phyloP scores from a whole-genome alignment of 2,113 vertebrate species.

The Nothobranchius kuhntae region DNA sequence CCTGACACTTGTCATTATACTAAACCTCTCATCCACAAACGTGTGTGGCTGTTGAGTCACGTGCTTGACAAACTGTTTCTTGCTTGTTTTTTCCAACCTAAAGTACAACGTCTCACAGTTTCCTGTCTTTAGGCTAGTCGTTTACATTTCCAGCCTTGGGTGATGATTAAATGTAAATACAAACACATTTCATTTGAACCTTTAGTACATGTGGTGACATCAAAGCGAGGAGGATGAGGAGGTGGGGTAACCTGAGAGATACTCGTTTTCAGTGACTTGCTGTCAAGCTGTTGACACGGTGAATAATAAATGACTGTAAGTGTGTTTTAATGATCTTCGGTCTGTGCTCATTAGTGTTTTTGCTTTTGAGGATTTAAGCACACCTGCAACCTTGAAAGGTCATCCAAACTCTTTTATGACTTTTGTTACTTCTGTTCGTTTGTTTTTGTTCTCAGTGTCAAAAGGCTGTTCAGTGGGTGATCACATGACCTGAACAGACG shows the following conservation, averaged over 20 bases:
- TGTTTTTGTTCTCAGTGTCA: constrained; percentile 1
- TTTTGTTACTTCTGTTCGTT: neutral
- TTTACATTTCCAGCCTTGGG: accelerated
- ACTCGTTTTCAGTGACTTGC: constrained; percentile 37
- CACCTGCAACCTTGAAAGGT: neutral
- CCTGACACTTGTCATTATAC: neutral
- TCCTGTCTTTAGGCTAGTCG: neutral
- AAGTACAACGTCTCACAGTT: neutral
- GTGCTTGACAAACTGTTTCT: constrained; percentile 8
- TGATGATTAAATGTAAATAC: neutral
- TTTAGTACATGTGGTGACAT: neutral
- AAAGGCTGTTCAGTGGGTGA: constrained; percentile 18
- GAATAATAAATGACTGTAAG: constrained; percentile 68
- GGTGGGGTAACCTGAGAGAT: constrained; percentile 66
- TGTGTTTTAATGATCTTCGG: constrained; percentile 10
- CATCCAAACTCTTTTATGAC: neutral
- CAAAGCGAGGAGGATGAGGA: constrained; percentile 12
- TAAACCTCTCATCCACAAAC: neutral
- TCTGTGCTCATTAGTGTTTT: neutral
- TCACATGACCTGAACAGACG: constrained; percentile 36
- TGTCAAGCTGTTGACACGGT: constrained; percentile 68
- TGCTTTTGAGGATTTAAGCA: neutral
- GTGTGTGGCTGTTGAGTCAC: constrained; percentile 8
- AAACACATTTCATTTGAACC: neutral
- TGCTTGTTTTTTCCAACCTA: neutral